Conservation (phyloP, 2,113 vertebrate species). For the Cinclus mexicanus region DNA sequence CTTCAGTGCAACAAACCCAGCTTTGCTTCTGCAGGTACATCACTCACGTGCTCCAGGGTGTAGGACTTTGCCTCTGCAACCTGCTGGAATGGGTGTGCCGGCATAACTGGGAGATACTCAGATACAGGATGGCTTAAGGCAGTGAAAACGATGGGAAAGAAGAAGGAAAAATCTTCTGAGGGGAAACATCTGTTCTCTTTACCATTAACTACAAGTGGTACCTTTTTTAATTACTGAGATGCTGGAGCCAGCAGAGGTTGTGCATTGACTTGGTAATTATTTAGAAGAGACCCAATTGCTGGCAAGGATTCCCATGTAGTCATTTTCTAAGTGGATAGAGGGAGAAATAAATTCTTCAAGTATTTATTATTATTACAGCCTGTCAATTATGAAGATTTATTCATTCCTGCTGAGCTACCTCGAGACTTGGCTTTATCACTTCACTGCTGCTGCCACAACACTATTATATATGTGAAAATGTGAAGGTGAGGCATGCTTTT, state of each 20-base stretch:
- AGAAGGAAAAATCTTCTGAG: background rate
- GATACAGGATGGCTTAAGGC: background rate
- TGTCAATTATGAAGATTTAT: constrained; percentile 54
- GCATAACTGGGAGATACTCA: background rate
- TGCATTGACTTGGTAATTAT: constrained; percentile 38
- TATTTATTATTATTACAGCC: constrained; percentile 52
- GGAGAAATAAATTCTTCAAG: constrained; percentile 35
- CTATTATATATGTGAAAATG: background rate
- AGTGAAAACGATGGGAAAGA: background rate
- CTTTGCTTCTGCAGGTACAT: background rate
- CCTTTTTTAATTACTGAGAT: constrained; percentile 56
- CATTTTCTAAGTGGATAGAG: constrained; percentile 30
- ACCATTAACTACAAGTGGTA: constrained; percentile 2
- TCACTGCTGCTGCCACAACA: background rate
- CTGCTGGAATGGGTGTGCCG: background rate
- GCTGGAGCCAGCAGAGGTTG: constrained; percentile 12
- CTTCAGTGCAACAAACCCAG: background rate
- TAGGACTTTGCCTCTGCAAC: background rate
- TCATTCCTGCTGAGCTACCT: constrained; percentile 13
- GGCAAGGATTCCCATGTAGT: background rate
- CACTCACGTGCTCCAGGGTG: fast-evolving
- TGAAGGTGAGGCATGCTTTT: background rate
- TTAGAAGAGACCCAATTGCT: constrained; percentile 7
- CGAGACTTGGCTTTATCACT: constrained; percentile 15
- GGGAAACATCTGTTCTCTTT: background rate